A percentile compares a stretch with the other conserved stretches of the same genome.
These are phyloP conservation scores for Drosophila histrio DNA, from an alignment of 2,888 invertebrate species.

Conservation along the genomic window DNA sequence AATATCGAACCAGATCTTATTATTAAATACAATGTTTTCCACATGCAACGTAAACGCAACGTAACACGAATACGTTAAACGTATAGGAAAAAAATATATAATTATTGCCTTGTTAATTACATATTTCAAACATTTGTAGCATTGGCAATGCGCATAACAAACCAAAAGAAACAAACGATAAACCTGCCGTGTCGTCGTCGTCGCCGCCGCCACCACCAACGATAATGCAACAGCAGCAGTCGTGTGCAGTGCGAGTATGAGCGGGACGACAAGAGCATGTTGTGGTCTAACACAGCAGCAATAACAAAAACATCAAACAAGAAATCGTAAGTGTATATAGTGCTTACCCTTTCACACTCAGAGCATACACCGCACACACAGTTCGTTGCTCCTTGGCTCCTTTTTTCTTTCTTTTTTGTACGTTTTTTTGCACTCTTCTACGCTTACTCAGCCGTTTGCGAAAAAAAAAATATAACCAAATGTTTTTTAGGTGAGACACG, in stretches of 20 bases:
- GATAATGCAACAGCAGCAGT: constrained; percentile 48
- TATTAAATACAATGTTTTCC: constrained; percentile 22
- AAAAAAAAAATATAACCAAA: constrained; percentile 51
- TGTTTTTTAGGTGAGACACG: constrained; percentile 51
- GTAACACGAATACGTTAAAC: not conserved
- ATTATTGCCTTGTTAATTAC: constrained; percentile 8
- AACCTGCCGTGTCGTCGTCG: constrained; percentile 37
- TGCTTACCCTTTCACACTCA: constrained; percentile 75
- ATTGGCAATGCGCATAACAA: constrained; percentile 23
- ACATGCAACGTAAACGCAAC: constrained; percentile 18
- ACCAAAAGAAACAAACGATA: constrained; percentile 40
- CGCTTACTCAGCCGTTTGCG: constrained; percentile 72
- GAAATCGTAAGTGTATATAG: constrained; percentile 57
- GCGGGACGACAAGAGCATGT: constrained; percentile 53
- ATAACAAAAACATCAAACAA: constrained; percentile 57
- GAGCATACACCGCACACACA: constrained; percentile 70
- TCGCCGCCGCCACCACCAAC: constrained; percentile 18
- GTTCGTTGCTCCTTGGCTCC: constrained; percentile 79
- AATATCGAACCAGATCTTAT: constrained; percentile 45
- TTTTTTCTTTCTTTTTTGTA: constrained; percentile 66
- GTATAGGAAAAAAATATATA: not conserved
- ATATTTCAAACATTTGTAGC: constrained; percentile 5
- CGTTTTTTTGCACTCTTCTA: constrained; percentile 70
- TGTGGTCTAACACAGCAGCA: constrained; percentile 39
- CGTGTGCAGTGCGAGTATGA: constrained; percentile 32